Evolutionary conservation across 1,140 invertebrate genomes (phyloP), one percentile per base, ranked within the genome.

Genomic region (Carposina sasakii): DNA sequence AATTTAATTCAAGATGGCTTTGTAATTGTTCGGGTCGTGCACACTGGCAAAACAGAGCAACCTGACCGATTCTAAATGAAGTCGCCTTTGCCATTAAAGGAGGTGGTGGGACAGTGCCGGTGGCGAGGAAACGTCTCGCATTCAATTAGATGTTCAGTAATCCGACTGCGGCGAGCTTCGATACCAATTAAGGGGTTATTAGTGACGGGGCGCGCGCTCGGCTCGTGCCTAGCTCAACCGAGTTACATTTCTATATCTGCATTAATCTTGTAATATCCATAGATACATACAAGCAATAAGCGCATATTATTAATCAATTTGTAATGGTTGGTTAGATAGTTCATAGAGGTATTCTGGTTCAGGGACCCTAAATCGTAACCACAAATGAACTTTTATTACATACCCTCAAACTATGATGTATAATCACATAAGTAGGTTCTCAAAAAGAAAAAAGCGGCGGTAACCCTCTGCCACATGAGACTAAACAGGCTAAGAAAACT

Each of bases 121-220:
- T 60, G 53, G 69, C 56, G 63, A 59, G 60, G 59, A 60, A 73
- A 30, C 71, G 71, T 71, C 77, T 84, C 76, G 77, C 76, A 84
- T 84, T 81, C 76, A 84, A 84, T 84, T 84, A 84, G 76, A 81
- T 67, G 77, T 68, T 77, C 71, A 77, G 76, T 84, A 84, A 84
- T 84, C 81, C 76, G 67, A 68, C 68, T 73, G 76, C 71, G 71
- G 67, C 69, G 69, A 81, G 77, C 77, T 78, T 73, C 81, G 71
- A 84, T 81, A 81, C 81, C 81, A 84, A 84, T 84, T 84, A 84
- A 77, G 58, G 66, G 63, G 81, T 81, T 84, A 84, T 84, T 84
- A 84, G 76, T 77, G 73, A 68, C 53, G 61, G 72, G 63, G 61
- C 66, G 48, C 50, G 61, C 48, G 16, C 16, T 12, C 17, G n/a